A percentile compares a stretch with the other conserved stretches of the same genome.
These are phyloP conservation scores for Caenorhabditis remanei DNA, from an alignment of 1,140 invertebrate species.

Conservation along the genomic window DNA sequence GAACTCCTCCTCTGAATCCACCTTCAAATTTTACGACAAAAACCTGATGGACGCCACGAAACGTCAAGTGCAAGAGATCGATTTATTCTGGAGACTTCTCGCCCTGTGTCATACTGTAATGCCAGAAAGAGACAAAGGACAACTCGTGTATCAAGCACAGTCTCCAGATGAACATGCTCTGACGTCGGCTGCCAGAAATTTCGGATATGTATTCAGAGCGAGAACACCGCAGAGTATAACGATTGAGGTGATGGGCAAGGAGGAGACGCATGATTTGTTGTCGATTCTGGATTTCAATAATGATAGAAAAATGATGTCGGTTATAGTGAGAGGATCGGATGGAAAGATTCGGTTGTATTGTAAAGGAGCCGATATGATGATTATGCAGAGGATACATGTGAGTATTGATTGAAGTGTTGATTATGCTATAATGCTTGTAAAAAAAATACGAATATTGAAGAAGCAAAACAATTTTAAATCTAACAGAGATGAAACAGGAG, in stretches of 20 bases:
- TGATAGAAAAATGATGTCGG: constrained; percentile 97
- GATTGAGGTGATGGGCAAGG: constrained; percentile 78
- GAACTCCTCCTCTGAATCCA: constrained; percentile 90
- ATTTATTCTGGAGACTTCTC: constrained; percentile 82
- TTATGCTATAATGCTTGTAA: background rate
- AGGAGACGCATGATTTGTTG: constrained; percentile 85
- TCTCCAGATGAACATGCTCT: constrained; percentile 96
- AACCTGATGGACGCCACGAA: constrained; percentile 88
- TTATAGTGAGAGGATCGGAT: constrained; percentile 88
- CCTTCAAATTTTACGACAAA: constrained; percentile 93
- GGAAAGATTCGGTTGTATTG: constrained; percentile 91
- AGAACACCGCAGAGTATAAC: constrained; percentile 80
- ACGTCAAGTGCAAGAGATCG: constrained; percentile 83
- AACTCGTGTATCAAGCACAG: constrained; percentile 88
- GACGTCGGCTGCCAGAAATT: constrained; percentile 96
- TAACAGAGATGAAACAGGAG: too few relatives aligned
- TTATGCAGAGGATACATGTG: constrained; percentile 88
- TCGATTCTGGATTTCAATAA: constrained; percentile 99
- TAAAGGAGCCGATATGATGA: constrained; percentile 98
- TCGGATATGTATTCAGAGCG: constrained; percentile 91
- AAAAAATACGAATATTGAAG: background rate
- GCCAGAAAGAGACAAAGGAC: constrained; percentile 87
- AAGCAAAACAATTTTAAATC: too few relatives aligned
- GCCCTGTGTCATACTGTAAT: constrained; percentile 97
- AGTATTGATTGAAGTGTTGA: background rate